Base-by-base conservation (phyloP, 2,113 vertebrate species). In the Poeciliopsis retropinna region DNA sequence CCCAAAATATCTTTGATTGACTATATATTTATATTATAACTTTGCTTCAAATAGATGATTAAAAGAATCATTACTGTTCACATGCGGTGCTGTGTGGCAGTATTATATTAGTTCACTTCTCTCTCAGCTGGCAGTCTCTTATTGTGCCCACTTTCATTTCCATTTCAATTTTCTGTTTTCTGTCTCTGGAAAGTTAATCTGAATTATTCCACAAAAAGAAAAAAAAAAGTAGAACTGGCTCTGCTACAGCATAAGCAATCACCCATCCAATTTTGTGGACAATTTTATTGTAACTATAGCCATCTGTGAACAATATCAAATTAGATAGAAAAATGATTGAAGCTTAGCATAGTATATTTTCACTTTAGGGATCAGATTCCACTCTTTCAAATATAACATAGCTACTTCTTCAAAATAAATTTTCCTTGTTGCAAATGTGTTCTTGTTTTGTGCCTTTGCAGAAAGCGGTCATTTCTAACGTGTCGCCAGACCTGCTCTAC, bases 401-500 rank as follows among this genome's bases (percentile, higher is more conserved):
- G 29, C 10, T 1, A 7, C 30, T 30, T 5, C 30, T 12, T 54
- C 5, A 27, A 65, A 47, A 44, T 63, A 76, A 12, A 3, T 57
- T n/a, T 57, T 57, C 7, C 22, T n/a, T 57, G 25, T 67, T 75
- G 60, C 28, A 60, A n/a, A 10, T 67, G 11, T 76, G 4, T 71
- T 31, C 66, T 30, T 32, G 0, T 79, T 88, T 9, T 67, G 12
- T 85, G 83, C 88, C 76, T 89, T 88, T 91, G 60, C 96, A 99
- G 98, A 97, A 96, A 94, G 97, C 97, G 82, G 95, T 97, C 92
- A 98, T 99, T 92, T 96, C 95, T 83, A 96, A 97, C 37, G 96
- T 99, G 86, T 98, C 96, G 80, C 96, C 97, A 64, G 97, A 99
- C 72, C 93, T 97, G 90, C 96, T 99, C 78, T 99, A 99, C 95